Base-by-base conservation (phyloP, 2,888 invertebrate genomes). In the Eretmocerus hayati region DNA sequence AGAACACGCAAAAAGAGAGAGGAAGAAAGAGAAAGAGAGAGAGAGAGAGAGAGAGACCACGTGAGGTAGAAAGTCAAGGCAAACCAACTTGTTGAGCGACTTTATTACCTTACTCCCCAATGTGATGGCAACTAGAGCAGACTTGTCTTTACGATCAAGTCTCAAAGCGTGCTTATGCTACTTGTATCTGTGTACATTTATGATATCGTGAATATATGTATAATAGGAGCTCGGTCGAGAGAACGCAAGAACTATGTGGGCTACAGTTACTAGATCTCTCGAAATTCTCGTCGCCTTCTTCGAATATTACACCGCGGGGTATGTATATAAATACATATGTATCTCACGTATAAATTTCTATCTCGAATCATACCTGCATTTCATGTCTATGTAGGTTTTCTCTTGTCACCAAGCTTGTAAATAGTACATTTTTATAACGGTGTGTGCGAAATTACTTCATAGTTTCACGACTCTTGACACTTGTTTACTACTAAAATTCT, bases 271-370 rank as follows among this genome's bases (percentile, higher is more conserved):
- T 58, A 80, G 85, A 66, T 87, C 86, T 54, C 79, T 87, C 71
- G 87, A 87, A 75, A 85, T 87, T 67, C 78, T 87, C 66, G 85
- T 86, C 56, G 86, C 86, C 45, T 84, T 87, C 77, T 85, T 87
- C 78, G 87, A 87, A 71, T 87, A 86, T 70, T 87, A 87, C 74
- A 81, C 84, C 52, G 79, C 83, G 63, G 83, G 83, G 83, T 84
- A 77, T 78, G 64, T 47, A 41, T n/a, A n/a, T n/a, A n/a, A n/a
- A n/a, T n/a, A n/a, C n/a, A n/a, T n/a, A n/a, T n/a, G n/a, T n/a
- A n/a, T n/a, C n/a, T n/a, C n/a, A n/a, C n/a, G n/a, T n/a, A n/a
- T n/a, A n/a, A n/a, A n/a, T n/a, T n/a, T n/a, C n/a, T n/a, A n/a
- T n/a, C n/a, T n/a, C n/a, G n/a, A n/a, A n/a, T n/a, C n/a, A n/a